Percentiles rank a stretch among this genome's conserved stretches.
Conservation (phyloP, 2,797 vertebrate genomes). For the Bucorvus abyssinicus region DNA sequence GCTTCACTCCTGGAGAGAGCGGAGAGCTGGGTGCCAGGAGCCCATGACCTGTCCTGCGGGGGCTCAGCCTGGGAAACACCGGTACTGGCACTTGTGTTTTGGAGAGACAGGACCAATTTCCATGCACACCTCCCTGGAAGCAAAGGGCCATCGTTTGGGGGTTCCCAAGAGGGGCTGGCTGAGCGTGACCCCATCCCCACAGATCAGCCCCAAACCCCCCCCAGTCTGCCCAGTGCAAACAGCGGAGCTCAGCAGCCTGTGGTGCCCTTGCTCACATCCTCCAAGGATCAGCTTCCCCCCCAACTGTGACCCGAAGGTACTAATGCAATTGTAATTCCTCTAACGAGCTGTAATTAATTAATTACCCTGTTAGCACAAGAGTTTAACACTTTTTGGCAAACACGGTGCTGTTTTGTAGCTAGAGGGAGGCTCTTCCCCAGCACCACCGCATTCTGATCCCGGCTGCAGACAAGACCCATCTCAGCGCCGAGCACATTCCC, state of each 20-base stretch:
- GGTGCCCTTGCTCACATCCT: not conserved
- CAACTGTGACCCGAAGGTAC: not conserved
- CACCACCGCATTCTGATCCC: accelerated
- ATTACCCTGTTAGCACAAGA: slow-evolving; percentile 42
- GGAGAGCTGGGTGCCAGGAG: not conserved
- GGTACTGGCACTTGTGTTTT: not conserved
- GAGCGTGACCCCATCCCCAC: not conserved
- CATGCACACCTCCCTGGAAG: accelerated
- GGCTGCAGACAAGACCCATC: not conserved
- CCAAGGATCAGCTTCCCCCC: not conserved
- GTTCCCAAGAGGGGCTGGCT: not conserved
- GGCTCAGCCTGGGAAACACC: not conserved
- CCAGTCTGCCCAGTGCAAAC: not conserved
- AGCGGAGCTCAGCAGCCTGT: not conserved
- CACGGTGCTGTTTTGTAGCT: not conserved
- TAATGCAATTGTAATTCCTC: slow-evolving; percentile 31
- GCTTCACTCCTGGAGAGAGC: not conserved
- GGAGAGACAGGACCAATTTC: not conserved
- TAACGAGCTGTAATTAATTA: slow-evolving; percentile 64
- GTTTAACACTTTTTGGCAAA: slow-evolving; percentile 38
- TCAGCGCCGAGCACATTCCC: not conserved
- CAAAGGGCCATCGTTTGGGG: not conserved
- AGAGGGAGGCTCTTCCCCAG: not conserved
- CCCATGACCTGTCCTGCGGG: accelerated
- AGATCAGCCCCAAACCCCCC: not conserved